Conservation (phyloP, 2,888 invertebrate genomes). For the Epsilonema sp. region DNA sequence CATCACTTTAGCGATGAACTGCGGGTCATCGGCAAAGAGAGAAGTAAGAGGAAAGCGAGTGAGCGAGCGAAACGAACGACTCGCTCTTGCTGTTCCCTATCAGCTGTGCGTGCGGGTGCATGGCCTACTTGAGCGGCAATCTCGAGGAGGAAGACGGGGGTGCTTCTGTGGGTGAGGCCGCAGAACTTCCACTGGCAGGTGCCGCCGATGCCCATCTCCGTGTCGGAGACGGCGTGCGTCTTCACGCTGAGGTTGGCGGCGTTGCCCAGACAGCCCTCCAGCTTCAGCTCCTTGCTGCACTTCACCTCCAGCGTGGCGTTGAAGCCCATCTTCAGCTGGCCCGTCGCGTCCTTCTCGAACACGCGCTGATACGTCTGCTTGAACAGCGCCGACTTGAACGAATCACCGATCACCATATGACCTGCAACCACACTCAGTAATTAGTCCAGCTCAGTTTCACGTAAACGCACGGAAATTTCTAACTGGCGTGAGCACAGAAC, state of each 20-base stretch:
- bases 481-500: too few relatives aligned
- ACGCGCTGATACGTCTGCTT: slow-evolving; percentile 95
- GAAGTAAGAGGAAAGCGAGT: slow-evolving; percentile 1
- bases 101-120: too few relatives aligned
- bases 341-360: slow-evolving; percentile 68
- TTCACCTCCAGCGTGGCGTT: slow-evolving; percentile 90
- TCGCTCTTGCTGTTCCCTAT: too few relatives aligned
- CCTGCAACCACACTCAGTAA: slow-evolving; percentile 36
- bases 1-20: neutral
- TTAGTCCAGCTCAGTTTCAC: neutral
- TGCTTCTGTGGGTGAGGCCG: slow-evolving; percentile 70
- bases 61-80: too few relatives aligned
- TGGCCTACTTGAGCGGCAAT: slow-evolving; percentile 49
- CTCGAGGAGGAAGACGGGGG: slow-evolving; percentile 85
- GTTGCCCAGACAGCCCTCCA: slow-evolving; percentile 58
- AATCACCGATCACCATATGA: slow-evolving; percentile 98
- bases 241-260: slow-evolving; percentile 84
- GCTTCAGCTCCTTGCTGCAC: slow-evolving; percentile 21
- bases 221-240: slow-evolving; percentile 75
- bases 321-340: slow-evolving; percentile 91
- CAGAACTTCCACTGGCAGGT: slow-evolving; percentile 98
- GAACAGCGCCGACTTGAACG: slow-evolving; percentile 92
- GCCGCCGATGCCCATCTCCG: slow-evolving; percentile 88
- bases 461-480: too few relatives aligned
- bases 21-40: neutral